Base-by-base conservation (phyloP, 2,888 invertebrate species). In the Oxytorus armatus region DNA sequence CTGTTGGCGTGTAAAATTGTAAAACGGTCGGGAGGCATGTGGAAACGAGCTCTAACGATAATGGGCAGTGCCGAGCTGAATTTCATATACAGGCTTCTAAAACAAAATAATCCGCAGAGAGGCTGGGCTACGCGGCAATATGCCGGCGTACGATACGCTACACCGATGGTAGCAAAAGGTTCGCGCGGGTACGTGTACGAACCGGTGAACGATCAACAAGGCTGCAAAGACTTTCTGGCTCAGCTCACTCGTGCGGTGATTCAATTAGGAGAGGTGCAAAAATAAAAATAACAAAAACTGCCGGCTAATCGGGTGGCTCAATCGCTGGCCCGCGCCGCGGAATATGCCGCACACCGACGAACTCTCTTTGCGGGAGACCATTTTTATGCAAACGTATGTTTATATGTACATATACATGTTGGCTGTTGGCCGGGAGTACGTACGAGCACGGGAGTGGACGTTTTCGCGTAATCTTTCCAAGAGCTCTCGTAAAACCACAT, bases 41-140 rank as follows among this genome's bases (percentile, higher is more conserved):
- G 79, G 77, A 80, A 82, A 82, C 81, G 77, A 83, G 83, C 72
- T 81, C 77, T 77, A 83, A 83, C 75, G 83, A 81, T 81, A 83
- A 81, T 70, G 81, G 77, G 65, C 65, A 81, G 42, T 16, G 77
- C 61, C 57, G 75, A 76, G 75, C 69, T 81, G 77, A 77, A 79
- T 81, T 81, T 79, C 65, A 70, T 59, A 72, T 42, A 42, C 42
- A n/a, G n/a, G 61, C 23, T 51, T 3, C 53, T 25, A 21, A 23
- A 23, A 1, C n/a, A 47, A 47, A 47, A 47, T 4, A 7, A 33
- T 33, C 33, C 4, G 55, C n/a, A 21, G 53, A 18, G 14, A 39
- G 39, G 16, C 23, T n/a, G n/a, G n/a, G n/a, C n/a, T n/a, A n/a
- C n/a, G n/a, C n/a, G n/a, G n/a, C n/a, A n/a, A n/a, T n/a, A n/a